Evolutionary conservation across 64 coral and sea anemone genomes (phyloP).

Genomic region (Hydrozoanthus tunicans): DNA sequence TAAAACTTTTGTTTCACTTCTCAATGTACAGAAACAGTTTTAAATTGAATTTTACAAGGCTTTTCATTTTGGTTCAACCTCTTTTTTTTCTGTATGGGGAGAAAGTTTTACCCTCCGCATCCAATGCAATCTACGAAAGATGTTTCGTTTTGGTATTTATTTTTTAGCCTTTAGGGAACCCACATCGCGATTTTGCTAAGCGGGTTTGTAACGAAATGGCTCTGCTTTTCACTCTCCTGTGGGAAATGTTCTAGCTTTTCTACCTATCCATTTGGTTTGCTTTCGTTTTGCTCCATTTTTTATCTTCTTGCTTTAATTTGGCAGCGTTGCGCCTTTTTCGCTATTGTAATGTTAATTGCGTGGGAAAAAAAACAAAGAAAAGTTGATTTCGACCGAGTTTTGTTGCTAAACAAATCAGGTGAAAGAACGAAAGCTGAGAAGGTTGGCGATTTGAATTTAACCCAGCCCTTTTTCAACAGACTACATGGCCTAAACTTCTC

Average conservation of each 20-base stretch:
- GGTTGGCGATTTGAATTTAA: too few species aligned
- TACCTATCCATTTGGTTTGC: background rate
- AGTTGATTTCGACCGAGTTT: background rate
- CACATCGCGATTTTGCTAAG: background rate
- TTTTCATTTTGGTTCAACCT: background rate
- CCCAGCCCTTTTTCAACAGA: too few species aligned
- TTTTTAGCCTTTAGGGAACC: background rate
- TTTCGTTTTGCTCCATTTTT: background rate
- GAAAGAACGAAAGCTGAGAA: background rate
- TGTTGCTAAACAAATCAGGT: background rate
- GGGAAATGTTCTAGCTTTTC: background rate
- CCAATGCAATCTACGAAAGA: background rate
- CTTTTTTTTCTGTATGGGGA: background rate
- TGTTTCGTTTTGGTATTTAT: constrained; percentile 5
- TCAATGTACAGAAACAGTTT: background rate
- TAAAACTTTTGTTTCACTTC: background rate
- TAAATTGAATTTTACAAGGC: background rate
- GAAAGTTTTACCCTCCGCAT: background rate
- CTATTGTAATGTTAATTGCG: background rate
- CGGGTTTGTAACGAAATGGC: background rate
- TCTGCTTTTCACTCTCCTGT: background rate
- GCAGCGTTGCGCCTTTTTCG: background rate
- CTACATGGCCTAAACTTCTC: too few species aligned
- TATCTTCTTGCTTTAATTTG: background rate
- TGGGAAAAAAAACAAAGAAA: background rate